Evolutionary conservation across 2,888 invertebrate species (phyloP).

Genomic region (Dorcus parallelipipedus): DNA sequence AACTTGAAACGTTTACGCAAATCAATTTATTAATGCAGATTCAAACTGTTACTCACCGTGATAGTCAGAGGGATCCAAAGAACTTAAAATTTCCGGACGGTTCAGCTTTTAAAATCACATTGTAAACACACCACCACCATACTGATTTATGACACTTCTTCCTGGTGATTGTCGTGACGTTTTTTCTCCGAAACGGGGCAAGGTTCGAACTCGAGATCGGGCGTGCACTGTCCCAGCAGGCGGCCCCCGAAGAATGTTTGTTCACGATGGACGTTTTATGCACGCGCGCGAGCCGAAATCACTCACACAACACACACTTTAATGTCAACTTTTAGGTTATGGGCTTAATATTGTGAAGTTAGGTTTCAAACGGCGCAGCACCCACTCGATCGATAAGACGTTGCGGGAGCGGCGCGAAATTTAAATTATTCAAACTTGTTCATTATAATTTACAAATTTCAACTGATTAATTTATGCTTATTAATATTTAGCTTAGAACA

Average conservation of each 20-base stretch:
- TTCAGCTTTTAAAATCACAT: constrained; percentile 13
- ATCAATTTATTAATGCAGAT: too few species aligned
- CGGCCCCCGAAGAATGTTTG: neutral
- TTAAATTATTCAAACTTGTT: constrained; percentile 50
- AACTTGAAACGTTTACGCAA: too few species aligned
- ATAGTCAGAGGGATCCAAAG: neutral
- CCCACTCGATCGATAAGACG: constrained; percentile 19
- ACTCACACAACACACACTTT: neutral
- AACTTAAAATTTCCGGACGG: neutral
- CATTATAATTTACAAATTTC: too few species aligned
- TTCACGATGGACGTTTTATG: constrained; percentile 2
- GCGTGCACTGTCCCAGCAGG: too few species aligned
- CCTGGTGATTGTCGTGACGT: constrained; percentile 8
- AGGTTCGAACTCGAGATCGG: too few species aligned
- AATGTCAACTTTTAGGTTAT: constrained; percentile 21
- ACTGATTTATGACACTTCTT: constrained; percentile 22
- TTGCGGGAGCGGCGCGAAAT: constrained; percentile 48
- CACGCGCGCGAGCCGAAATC: neutral
- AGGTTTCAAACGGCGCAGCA: constrained; percentile 9
- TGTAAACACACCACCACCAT: constrained; percentile 22
- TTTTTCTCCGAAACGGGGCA: neutral
- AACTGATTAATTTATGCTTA: too few species aligned
- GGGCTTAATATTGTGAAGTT: constrained; percentile 14
- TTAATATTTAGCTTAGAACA: too few species aligned
- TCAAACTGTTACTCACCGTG: neutral